These are phyloP conservation scores for Apteryx mantelli DNA, from an alignment of 2,113 vertebrate species.

Conservation along the genomic window DNA sequence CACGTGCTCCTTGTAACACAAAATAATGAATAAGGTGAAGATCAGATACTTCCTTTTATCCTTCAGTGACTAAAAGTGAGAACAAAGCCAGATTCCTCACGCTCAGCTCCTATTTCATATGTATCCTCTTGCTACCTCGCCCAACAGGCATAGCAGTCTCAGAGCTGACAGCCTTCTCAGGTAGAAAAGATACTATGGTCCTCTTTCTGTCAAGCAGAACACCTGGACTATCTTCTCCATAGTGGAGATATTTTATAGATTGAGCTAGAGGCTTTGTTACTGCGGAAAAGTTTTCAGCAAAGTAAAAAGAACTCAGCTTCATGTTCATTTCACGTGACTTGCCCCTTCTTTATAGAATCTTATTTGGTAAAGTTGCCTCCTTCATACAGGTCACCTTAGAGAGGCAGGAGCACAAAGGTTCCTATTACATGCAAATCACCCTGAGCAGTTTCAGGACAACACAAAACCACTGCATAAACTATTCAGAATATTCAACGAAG, in stretches of 20 bases:
- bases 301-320: not conserved
- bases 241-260: not conserved
- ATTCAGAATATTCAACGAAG: not conserved
- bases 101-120: not conserved
- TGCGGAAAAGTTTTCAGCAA: not conserved
- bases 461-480: not conserved
- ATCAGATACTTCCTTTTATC: not conserved
- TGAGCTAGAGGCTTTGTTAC: not conserved
- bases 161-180: not conserved
- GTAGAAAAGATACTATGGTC: not conserved
- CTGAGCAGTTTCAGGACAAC: not conserved
- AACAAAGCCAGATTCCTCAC: not conserved
- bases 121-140: not conserved
- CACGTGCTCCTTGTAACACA: not conserved
- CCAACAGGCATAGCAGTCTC: not conserved
- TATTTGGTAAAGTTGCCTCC: not conserved
- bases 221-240: not conserved
- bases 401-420: not conserved
- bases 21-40: not conserved
- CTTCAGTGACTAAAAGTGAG: not conserved
- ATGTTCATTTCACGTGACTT: fast-evolving
- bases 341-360: not conserved
- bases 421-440: not conserved
- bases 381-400: not conserved
- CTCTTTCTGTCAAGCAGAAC: not conserved